Conservation (phyloP, 2,888 invertebrate genomes). For the Yponomeuta cagnagella region DNA sequence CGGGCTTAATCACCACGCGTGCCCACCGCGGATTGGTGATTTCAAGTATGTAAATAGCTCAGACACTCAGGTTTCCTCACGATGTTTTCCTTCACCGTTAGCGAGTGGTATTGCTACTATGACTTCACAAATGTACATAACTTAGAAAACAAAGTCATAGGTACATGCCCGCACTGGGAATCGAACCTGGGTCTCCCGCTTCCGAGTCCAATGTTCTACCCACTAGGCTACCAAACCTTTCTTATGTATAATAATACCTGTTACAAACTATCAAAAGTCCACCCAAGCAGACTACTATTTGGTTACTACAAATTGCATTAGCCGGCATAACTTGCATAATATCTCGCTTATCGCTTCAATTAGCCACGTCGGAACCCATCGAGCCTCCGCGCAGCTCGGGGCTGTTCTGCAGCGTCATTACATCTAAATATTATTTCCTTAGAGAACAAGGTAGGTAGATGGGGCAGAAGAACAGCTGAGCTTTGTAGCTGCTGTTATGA, state of each 20-base stretch:
- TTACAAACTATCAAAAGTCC: not conserved
- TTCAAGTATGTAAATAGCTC: too few relatives aligned
- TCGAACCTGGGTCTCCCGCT: too few relatives aligned
- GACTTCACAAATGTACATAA: too few relatives aligned
- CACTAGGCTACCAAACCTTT: too few relatives aligned
- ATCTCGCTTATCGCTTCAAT: not conserved
- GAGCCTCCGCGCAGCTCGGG: not conserved
- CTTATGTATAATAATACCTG: not conserved
- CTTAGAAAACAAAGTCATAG: too few relatives aligned
- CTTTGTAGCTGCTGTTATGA: not conserved
- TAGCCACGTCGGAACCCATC: not conserved
- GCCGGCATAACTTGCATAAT: not conserved
- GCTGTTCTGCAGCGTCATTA: slow-evolving; percentile 2
- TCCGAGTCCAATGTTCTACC: too few relatives aligned
- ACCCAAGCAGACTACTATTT: not conserved
- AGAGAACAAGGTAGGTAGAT: not conserved
- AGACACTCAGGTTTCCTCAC: too few relatives aligned
- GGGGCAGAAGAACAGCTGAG: not conserved
- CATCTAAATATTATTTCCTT: not conserved
- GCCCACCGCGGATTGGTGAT: too few relatives aligned
- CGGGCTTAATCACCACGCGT: too few relatives aligned
- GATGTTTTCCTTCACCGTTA: too few relatives aligned
- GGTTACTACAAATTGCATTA: not conserved
- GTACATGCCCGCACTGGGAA: too few relatives aligned
- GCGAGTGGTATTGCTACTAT: too few relatives aligned